Percentiles rank a stretch among this genome's conserved stretches.
These are phyloP conservation scores for Hycleus phaleratus DNA, from an alignment of 1,140 invertebrate genomes.

Conservation along the genomic window DNA sequence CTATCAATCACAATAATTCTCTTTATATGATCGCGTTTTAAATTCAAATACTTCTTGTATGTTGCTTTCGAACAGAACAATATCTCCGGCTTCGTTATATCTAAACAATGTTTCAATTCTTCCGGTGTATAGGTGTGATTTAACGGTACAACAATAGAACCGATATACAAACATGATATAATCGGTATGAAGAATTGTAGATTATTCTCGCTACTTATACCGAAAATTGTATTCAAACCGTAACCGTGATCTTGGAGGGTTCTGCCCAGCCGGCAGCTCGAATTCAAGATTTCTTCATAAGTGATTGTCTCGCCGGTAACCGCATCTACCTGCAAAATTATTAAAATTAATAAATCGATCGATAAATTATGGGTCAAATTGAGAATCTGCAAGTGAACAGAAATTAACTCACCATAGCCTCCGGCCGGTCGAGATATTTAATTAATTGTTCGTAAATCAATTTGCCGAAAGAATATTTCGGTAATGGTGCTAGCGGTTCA, in stretches of 20 bases:
- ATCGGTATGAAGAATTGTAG: constrained; percentile 44
- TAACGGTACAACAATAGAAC: constrained; percentile 46
- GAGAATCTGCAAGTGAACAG: background rate
- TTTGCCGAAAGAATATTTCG: constrained; percentile 2
- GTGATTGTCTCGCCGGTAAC: constrained; percentile 10
- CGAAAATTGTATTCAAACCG: constrained; percentile 36
- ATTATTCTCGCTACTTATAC: constrained; percentile 50
- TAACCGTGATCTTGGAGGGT: constrained; percentile 16
- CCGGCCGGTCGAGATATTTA: background rate
- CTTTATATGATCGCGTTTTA: constrained; percentile 16
- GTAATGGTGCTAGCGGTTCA: constrained; percentile 2
- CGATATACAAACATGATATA: constrained; percentile 44
- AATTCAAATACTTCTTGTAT: constrained; percentile 9
- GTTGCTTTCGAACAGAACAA: constrained; percentile 38
- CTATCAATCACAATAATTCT: constrained; percentile 24
- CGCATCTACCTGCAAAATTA: constrained; percentile 18
- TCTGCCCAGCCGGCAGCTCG: constrained; percentile 17
- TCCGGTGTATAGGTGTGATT: constrained; percentile 48
- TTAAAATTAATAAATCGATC: too few species aligned
- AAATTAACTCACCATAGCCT: constrained; percentile 3
- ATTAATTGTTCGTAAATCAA: constrained; percentile 1
- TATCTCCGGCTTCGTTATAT: constrained; percentile 45
- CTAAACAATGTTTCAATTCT: constrained; percentile 44
- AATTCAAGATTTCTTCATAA: constrained; percentile 14
- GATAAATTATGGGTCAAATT: too few species aligned